These are phyloP conservation scores for Ochropleura plecta DNA, from an alignment of 2,888 invertebrate genomes.

Conservation along the genomic window DNA sequence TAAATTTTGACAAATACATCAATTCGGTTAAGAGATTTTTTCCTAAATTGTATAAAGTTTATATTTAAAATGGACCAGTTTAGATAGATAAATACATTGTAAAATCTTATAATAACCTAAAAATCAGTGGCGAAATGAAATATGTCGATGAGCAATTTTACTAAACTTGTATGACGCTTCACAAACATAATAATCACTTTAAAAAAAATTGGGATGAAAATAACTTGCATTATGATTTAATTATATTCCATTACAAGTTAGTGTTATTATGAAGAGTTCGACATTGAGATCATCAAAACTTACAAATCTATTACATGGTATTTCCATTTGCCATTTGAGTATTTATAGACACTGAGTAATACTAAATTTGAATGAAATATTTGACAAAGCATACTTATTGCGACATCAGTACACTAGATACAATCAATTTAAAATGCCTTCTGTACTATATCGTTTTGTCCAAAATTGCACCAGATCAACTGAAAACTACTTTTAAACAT, in stretches of 20 bases:
- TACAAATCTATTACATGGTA: background rate
- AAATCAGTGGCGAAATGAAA: background rate
- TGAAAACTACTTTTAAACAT: background rate
- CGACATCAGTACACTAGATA: background rate
- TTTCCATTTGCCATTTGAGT: background rate
- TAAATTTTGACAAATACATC: background rate
- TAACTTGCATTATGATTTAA: background rate
- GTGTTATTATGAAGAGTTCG: background rate
- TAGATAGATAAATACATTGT: background rate
- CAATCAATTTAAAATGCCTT: background rate
- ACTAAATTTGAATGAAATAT: background rate
- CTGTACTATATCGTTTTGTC: background rate
- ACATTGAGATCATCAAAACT: background rate
- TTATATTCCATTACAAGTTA: background rate
- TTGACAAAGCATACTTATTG: background rate
- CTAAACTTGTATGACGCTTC: background rate
- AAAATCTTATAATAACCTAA: background rate
- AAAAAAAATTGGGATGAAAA: background rate
- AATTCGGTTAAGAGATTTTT: constrained; percentile 3
- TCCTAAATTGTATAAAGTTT: background rate
- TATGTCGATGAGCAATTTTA: background rate
- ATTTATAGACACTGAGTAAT: background rate
- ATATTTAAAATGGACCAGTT: background rate
- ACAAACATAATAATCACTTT: background rate
- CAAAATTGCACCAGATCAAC: background rate